Percentiles rank a stretch among this genome's conserved stretches.
phyloP scores from a whole-genome alignment of 92 coral and sea anemone genomes.

The Palythoa grandis region DNA sequence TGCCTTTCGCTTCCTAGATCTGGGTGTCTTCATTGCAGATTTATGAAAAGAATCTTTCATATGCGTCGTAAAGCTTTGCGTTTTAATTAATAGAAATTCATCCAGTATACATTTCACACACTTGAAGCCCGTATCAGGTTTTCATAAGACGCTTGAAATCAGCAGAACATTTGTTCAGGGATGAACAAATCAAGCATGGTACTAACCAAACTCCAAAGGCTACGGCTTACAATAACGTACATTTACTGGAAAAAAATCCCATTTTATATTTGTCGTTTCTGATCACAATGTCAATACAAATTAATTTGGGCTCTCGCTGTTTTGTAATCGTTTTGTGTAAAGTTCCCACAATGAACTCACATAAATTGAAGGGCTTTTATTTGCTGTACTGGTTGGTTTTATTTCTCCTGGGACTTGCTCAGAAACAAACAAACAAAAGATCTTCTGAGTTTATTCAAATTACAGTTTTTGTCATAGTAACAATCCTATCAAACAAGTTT shows the following conservation, averaged over 20 bases:
- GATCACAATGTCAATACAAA: not conserved
- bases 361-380: slow-evolving; percentile 15
- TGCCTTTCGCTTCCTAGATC: slow-evolving; percentile 65
- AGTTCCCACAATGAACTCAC: not conserved
- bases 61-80: not conserved
- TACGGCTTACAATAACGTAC: no score
- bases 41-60: not conserved
- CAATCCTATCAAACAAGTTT: not conserved
- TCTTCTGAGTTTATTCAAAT: not conserved
- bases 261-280: no score
- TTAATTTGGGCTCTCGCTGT: not conserved
- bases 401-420: slow-evolving; percentile 28
- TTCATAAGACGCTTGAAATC: not conserved
- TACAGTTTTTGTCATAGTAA: not conserved
- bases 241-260: no score
- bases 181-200: no score
- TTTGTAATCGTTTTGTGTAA: slow-evolving; percentile 20
- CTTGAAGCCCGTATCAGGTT: not conserved
- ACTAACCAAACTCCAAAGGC: no score
- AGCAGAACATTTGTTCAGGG: no score
- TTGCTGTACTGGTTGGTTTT: not conserved
- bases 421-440: slow-evolving; percentile 27
- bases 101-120: not conserved
- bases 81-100: not conserved
- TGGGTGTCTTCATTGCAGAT: slow-evolving; percentile 62